Evolutionary conservation across 2,888 invertebrate species (phyloP).

Genomic region (Melipona bicolor): DNA sequence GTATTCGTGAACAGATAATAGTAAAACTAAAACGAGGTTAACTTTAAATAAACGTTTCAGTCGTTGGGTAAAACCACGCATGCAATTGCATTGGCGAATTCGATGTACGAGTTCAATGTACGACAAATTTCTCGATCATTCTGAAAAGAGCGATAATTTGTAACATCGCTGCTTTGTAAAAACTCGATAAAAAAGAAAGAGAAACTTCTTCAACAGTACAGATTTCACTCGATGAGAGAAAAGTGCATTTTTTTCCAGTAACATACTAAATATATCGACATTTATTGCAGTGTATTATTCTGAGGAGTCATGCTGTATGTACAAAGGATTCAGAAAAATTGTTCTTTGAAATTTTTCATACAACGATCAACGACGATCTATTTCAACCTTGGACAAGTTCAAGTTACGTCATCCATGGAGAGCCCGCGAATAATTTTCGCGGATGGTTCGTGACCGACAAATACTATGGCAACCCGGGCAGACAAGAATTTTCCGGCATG

Average conservation of each 20-base stretch:
- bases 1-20: not conserved
- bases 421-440: constrained; percentile 30
- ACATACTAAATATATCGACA: not conserved
- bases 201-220: not conserved
- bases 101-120: not conserved
- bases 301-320: too few species aligned
- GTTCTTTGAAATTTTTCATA: not conserved
- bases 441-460: constrained; percentile 18
- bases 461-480: constrained; percentile 13
- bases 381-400: constrained; percentile 25
- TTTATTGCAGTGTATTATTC: not conserved
- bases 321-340: too few species aligned
- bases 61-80: not conserved
- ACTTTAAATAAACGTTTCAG: not conserved
- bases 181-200: not conserved
- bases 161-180: not conserved
- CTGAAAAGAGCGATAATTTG: not conserved
- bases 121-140: not conserved
- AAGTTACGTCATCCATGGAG: constrained; percentile 32
- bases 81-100: not conserved
- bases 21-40: constrained; percentile 9
- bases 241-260: not conserved
- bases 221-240: not conserved
- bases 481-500: constrained; percentile 60
- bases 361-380: not conserved